These are phyloP conservation scores for Perognathus longimembris DNA, from an alignment of 2,113 vertebrate species.

Conservation along the genomic window DNA sequence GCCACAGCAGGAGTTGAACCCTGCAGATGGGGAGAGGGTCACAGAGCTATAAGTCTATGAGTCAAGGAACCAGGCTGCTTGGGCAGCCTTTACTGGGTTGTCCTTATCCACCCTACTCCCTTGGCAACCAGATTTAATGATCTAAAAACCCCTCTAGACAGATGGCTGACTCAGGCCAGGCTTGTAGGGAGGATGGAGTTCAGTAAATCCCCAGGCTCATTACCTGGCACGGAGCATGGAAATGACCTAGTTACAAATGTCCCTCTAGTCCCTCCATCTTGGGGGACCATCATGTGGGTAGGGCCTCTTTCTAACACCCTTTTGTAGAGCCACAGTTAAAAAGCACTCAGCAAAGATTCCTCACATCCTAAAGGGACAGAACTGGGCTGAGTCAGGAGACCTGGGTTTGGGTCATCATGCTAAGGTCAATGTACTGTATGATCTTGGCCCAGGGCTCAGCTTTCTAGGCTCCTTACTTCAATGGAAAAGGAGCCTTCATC, in stretches of 20 bases:
- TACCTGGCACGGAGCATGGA: neutral
- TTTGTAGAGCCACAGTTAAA: neutral
- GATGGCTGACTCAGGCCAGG: neutral
- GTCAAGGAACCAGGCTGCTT: neutral
- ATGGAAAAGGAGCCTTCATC: neutral
- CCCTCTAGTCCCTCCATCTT: neutral
- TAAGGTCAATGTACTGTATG: neutral
- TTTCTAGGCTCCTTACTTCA: neutral
- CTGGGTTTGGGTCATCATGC: neutral
- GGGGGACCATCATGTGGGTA: neutral
- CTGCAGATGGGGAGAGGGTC: neutral
- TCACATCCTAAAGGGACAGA: neutral
- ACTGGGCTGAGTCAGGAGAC: neutral
- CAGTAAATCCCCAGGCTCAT: neutral
- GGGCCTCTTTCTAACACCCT: neutral
- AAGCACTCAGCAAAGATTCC: neutral
- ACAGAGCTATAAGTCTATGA: too few species aligned
- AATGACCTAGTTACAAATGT: neutral
- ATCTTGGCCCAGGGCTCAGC: neutral
- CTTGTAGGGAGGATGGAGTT: neutral
- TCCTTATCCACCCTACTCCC: neutral
- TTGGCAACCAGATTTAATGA: neutral
- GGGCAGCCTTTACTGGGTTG: neutral
- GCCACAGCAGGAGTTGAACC: neutral
- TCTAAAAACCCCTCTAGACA: neutral